A percentile compares a stretch with the other conserved stretches of the same genome.
These are phyloP conservation scores for Hyposoter didymator DNA, from an alignment of 2,888 invertebrate species.

Conservation along the genomic window DNA sequence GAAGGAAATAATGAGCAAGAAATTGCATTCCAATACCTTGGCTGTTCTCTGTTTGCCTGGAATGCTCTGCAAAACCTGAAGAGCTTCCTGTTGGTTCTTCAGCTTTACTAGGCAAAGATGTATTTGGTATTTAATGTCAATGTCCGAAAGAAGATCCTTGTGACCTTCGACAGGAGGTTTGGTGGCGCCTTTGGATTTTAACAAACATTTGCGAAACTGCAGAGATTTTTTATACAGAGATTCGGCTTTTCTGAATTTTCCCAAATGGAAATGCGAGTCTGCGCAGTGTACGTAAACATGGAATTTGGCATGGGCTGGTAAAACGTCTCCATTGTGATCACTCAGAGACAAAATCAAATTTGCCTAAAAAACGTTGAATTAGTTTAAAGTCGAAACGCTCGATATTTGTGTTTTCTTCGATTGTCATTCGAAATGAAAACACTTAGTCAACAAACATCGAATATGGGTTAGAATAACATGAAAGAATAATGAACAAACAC, in stretches of 20 bases:
- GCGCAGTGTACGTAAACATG: slow-evolving; percentile 89
- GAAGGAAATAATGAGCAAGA: background rate
- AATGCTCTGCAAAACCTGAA: slow-evolving; percentile 86
- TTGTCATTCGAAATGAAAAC: background rate
- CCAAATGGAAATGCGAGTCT: slow-evolving; percentile 88
- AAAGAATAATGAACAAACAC: slow-evolving; percentile 72
- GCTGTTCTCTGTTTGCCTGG: slow-evolving; percentile 89
- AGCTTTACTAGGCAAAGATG: slow-evolving; percentile 89
- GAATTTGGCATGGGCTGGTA: slow-evolving; percentile 87
- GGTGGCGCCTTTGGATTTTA: slow-evolving; percentile 85
- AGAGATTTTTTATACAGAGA: slow-evolving; percentile 88
- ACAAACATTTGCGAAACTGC: slow-evolving; percentile 87
- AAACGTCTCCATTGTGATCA: slow-evolving; percentile 88
- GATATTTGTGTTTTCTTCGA: background rate
- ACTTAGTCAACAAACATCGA: background rate
- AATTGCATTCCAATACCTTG: slow-evolving; percentile 84
- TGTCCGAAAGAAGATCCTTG: slow-evolving; percentile 86
- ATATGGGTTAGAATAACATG: slow-evolving; percentile 22
- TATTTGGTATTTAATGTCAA: slow-evolving; percentile 90
- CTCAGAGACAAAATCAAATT: slow-evolving; percentile 88
- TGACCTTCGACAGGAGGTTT: slow-evolving; percentile 84
- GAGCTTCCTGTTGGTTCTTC: slow-evolving; percentile 88
- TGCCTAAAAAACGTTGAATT: slow-evolving; percentile 85
- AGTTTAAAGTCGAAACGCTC: background rate
- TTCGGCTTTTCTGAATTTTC: slow-evolving; percentile 89